Evolutionary conservation across 1,140 invertebrate genomes (phyloP), one percentile per base, ranked within the genome.

Genomic region (Drosophila grimshawi): DNA sequence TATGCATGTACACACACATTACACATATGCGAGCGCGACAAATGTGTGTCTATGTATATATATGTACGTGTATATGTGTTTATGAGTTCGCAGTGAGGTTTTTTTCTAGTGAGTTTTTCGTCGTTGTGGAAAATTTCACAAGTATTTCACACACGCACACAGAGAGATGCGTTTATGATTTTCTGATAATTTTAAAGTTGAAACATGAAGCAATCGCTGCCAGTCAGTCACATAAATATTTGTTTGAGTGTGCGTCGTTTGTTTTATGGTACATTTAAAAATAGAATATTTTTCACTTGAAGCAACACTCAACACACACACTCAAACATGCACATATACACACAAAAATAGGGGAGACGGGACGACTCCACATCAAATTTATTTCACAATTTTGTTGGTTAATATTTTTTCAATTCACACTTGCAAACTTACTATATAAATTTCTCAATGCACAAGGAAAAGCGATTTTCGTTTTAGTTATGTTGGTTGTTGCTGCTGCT

Each of bases 91-190:
- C 35, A 59, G 53, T 70, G 72, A 69, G 65, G 43, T 70, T 78
- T 78, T 76, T 67, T 57, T 48, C 48, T 76, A 67, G 63, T 66
- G 68, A 69, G 62, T 62, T 82, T 80, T 89, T 80, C 85, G 80
- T 80, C 85, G 80, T 67, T 78, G 80, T 88, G 85, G 85, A 88
- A 88, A 88, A 90, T 88, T 88, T 88, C 85, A 88, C 80, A 88
- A 86, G 76, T 78, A 86, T 67, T 19, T 19, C 19, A 48, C 62
- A 48, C 52, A 70, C 65, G 62, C 30, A 74, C 53, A 53, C 39
- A 68, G 55, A 46, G 35, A 55, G 46, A 65, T 70, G 43, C 59
- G 67, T 71, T 76, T 76, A 76, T 60, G 73, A 80, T 67, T 66
- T 68, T 70, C 85, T 80, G 76, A 80, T 88, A 85, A 88, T 85